Evolutionary conservation across 2,888 invertebrate species (phyloP).

Genomic region (Ernsta delagoae): DNA sequence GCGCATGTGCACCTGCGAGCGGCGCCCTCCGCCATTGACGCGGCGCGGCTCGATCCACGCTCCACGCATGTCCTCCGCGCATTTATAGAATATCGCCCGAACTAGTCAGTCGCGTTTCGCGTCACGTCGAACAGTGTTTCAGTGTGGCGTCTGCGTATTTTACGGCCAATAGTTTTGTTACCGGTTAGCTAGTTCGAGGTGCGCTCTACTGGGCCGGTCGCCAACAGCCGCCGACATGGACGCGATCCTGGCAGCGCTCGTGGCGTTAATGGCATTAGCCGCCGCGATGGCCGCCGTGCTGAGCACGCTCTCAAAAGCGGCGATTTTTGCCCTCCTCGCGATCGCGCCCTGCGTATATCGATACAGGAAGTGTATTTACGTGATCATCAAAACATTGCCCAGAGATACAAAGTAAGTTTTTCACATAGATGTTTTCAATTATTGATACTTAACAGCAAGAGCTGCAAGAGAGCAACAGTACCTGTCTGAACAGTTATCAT

Average conservation of each 20-base stretch:
- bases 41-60: constrained; percentile 34
- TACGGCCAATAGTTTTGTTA: constrained; percentile 41
- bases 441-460: too few relatives aligned
- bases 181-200: constrained; percentile 54
- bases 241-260: constrained; percentile 81
- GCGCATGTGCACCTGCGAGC: constrained; percentile 75
- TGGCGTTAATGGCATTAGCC: constrained; percentile 80
- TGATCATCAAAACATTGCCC: constrained; percentile 87
- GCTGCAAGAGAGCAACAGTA: too few relatives aligned
- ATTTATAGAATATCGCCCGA: constrained; percentile 54
- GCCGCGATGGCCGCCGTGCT: constrained; percentile 85
- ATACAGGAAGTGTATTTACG: constrained; percentile 84
- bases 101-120: constrained; percentile 61
- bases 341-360: constrained; percentile 82
- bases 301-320: constrained; percentile 87
- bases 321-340: constrained; percentile 87
- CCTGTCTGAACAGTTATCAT: too few relatives aligned
- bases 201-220: constrained; percentile 74
- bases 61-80: constrained; percentile 52
- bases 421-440: neutral
- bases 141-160: constrained; percentile 48
- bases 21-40: constrained; percentile 64
- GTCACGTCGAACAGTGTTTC: constrained; percentile 53
- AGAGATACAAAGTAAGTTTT: constrained; percentile 87
- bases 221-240: constrained; percentile 82